These are phyloP conservation scores for Hyperopisus bebe DNA, from an alignment of 2,113 vertebrate species.

Conservation along the genomic window DNA sequence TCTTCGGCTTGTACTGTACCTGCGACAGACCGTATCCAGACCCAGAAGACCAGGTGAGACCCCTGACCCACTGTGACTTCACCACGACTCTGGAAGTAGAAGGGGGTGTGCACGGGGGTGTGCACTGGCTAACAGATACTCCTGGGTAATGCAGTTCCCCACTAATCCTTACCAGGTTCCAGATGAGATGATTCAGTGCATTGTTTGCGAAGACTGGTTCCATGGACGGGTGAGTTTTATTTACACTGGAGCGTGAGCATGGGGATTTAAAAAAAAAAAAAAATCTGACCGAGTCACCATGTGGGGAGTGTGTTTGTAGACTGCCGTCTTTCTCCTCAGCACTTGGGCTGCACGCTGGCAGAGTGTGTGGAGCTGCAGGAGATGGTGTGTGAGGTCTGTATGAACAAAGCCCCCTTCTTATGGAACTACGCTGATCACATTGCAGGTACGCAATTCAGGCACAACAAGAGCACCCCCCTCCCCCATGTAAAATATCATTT, in stretches of 20 bases:
- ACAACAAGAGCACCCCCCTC: background rate
- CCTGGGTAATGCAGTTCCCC: background rate
- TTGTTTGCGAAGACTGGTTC: constrained; percentile 97
- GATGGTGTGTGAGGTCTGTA: constrained; percentile 91
- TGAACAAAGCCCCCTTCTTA: constrained; percentile 75
- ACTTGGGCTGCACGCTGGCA: constrained; percentile 75
- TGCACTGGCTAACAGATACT: background rate
- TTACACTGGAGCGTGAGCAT: background rate
- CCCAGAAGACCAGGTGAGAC: constrained; percentile 87
- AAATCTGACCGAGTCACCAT: background rate
- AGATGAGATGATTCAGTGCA: constrained; percentile 98
- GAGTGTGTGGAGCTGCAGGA: constrained; percentile 88
- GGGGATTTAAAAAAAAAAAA: background rate
- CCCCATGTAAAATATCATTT: background rate
- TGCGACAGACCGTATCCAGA: constrained; percentile 94
- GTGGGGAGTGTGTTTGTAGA: background rate
- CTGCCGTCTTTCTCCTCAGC: constrained; percentile 52
- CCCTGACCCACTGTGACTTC: background rate
- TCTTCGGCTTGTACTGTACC: constrained; percentile 86
- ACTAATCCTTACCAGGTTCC: constrained; percentile 50
- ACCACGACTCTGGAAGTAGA: background rate
- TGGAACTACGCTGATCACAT: constrained; percentile 75
- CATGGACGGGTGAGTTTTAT: constrained; percentile 83
- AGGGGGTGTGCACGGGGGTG: too few species aligned
- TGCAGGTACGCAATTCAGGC: constrained; percentile 68